Evolutionary conservation across 2,888 invertebrate genomes (phyloP).

Genomic region (Drosophila flavopinicola): DNA sequence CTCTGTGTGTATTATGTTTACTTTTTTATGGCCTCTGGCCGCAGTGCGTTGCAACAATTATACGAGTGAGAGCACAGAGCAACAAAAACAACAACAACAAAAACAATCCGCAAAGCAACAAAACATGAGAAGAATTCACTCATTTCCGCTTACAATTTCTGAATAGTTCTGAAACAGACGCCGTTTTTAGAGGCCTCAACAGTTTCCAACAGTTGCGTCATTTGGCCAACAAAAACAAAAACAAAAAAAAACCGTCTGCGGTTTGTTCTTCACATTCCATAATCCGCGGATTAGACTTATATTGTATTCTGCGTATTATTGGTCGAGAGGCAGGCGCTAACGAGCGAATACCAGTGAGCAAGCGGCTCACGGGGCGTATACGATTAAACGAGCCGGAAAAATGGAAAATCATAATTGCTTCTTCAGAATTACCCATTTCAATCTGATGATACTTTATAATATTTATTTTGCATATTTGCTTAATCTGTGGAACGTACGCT

Average conservation of each 20-base stretch:
- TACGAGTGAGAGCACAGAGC: constrained; percentile 70
- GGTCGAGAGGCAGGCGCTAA: constrained; percentile 46
- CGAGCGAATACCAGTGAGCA: constrained; percentile 50
- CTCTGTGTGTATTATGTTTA: constrained; percentile 60
- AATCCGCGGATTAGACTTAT: constrained; percentile 67
- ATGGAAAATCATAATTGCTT: constrained; percentile 52
- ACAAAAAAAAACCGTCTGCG: constrained; percentile 37
- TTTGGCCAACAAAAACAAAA: constrained; percentile 11
- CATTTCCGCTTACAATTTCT: constrained; percentile 75
- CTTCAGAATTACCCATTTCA: constrained; percentile 18
- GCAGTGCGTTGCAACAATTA: constrained; percentile 78
- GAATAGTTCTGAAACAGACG: constrained; percentile 36
- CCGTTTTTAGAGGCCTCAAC: constrained; percentile 23
- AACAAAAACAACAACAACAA: constrained; percentile 36
- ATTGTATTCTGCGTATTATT: constrained; percentile 37
- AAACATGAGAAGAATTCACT: constrained; percentile 68
- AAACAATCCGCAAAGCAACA: constrained; percentile 52
- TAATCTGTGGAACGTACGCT: neutral
- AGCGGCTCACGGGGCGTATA: constrained; percentile 50
- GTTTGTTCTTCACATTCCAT: constrained; percentile 61
- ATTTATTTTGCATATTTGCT: constrained; percentile 15
- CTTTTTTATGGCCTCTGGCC: constrained; percentile 76
- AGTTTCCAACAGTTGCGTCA: constrained; percentile 14
- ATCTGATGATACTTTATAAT: constrained; percentile 21
- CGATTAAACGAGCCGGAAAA: constrained; percentile 54